Evolutionary conservation across 2,797 vertebrate species (phyloP).

Genomic region (Lagodon rhomboides): DNA sequence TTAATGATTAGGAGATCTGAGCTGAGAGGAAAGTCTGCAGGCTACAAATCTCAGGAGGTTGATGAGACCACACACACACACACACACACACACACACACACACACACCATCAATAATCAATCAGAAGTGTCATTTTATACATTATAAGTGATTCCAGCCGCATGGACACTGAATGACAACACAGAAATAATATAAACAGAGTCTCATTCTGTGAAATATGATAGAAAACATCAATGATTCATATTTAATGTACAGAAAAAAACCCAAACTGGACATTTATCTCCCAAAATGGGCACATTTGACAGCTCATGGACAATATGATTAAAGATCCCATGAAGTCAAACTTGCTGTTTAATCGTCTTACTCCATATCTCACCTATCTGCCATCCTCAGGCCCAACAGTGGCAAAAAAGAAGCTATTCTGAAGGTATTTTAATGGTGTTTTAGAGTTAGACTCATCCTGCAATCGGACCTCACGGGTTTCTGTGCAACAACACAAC

Average conservation of each 20-base stretch:
- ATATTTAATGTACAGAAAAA: background rate
- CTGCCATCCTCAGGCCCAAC: too few relatives aligned
- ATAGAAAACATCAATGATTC: background rate
- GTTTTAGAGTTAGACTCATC: too few relatives aligned
- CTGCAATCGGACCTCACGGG: too few relatives aligned
- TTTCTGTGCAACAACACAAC: too few relatives aligned
- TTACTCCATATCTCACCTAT: too few relatives aligned
- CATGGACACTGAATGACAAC: background rate
- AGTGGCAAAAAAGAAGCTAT: too few relatives aligned
- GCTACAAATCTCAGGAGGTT: constrained; percentile 22
- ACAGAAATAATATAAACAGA: background rate
- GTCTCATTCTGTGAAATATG: background rate
- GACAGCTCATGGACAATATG: background rate
- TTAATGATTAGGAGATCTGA: constrained; percentile 68
- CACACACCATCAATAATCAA: background rate
- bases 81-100: too few relatives aligned
- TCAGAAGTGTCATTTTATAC: background rate
- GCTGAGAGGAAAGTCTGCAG: background rate
- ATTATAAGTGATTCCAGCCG: background rate
- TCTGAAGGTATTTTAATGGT: too few relatives aligned
- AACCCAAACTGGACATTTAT: background rate
- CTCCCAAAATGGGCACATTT: background rate
- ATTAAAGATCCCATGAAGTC: background rate
- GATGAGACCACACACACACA: background rate
- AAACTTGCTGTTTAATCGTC: too few relatives aligned